Conservation (phyloP, 2,797 vertebrate genomes). For the Rhinogobio ventralis region DNA sequence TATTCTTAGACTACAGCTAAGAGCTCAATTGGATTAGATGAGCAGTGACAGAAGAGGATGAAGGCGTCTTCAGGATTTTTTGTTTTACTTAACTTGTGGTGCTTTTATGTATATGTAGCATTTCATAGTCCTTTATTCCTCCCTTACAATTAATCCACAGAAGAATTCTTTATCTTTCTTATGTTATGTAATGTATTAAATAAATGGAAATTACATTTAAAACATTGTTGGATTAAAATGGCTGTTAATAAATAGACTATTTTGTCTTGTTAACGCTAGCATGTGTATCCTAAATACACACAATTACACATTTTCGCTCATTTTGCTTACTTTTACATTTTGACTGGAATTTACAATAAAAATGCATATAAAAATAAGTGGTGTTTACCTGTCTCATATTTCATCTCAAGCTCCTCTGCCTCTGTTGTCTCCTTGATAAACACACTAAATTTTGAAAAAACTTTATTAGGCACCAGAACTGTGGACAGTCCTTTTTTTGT, state of each 20-base stretch:
- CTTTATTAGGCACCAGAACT: not conserved
- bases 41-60: conserved; percentile 65
- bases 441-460: not conserved
- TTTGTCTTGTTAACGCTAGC: conserved; percentile 1
- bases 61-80: conserved; percentile 24
- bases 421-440: conserved; percentile 15
- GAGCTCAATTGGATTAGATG: conserved; percentile 81
- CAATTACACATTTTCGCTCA: not conserved
- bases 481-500: not conserved
- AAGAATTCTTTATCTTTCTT: not conserved
- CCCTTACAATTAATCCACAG: not conserved
- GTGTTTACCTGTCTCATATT: conserved; percentile 3
- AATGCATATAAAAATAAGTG: not conserved
- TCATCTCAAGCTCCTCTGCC: not conserved
- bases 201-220: not conserved
- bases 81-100: not conserved
- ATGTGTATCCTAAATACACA: not conserved
- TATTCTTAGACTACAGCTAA: conserved; percentile 80
- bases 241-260: not conserved
- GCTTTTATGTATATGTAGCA: not conserved
- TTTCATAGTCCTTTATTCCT: not conserved
- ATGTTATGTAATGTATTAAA: not conserved
- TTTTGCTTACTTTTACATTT: not conserved
- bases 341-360: not conserved
- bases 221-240: not conserved